Conservation (phyloP, 2,113 vertebrate genomes). For the Sclerurus mexicanus region DNA sequence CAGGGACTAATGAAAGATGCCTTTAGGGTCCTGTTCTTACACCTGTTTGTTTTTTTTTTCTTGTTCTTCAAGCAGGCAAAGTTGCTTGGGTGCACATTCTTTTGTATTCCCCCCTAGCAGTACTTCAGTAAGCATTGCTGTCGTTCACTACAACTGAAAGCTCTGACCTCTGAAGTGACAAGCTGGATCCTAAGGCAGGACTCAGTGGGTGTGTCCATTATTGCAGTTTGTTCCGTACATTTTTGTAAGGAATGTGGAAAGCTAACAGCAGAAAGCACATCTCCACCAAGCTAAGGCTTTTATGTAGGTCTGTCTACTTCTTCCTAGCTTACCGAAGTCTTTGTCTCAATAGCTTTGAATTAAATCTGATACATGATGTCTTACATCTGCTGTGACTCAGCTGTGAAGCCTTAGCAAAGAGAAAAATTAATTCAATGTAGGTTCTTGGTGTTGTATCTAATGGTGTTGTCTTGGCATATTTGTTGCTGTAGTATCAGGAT, state of each 20-base stretch:
- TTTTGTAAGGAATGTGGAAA: background rate
- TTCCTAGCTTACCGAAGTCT: background rate
- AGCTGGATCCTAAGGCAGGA: background rate
- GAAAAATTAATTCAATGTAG: background rate
- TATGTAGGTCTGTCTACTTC: background rate
- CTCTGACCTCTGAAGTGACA: background rate
- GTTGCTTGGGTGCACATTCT: background rate
- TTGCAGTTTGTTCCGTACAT: background rate
- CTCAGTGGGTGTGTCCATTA: fast-evolving
- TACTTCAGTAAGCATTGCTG: background rate
- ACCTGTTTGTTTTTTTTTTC: background rate
- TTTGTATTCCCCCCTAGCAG: background rate
- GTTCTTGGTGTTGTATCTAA: background rate
- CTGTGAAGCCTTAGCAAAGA: background rate
- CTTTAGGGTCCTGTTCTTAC: background rate
- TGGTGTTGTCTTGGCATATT: background rate
- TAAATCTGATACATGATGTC: background rate
- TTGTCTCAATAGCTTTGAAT: background rate
- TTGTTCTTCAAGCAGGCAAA: background rate
- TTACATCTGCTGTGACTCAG: background rate
- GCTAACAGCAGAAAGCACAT: background rate
- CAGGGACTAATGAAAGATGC: background rate
- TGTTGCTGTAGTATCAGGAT: background rate
- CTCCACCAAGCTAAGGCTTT: background rate
- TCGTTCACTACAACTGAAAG: fast-evolving